Conservation (phyloP, 2,113 vertebrate species). For the Lepidiolamprologus cunningtoni region DNA sequence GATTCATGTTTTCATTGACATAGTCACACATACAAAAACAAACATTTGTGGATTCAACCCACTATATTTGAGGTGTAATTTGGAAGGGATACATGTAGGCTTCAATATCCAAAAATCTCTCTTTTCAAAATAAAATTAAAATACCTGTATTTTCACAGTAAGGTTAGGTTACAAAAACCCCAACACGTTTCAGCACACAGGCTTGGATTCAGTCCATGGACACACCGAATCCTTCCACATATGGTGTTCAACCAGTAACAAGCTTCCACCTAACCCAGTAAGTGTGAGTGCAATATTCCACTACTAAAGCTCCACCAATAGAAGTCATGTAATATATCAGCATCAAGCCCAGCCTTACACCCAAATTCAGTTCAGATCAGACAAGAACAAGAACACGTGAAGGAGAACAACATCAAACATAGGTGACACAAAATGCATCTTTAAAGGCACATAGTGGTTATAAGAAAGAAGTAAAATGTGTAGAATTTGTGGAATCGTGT, state of each 20-base stretch:
- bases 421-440: background rate
- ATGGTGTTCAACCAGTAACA: background rate
- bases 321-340: background rate
- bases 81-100: background rate
- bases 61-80: background rate
- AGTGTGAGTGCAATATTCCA: background rate
- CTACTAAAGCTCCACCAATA: background rate
- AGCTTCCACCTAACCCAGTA: background rate
- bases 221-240: background rate
- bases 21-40: background rate
- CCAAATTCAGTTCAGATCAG: background rate
- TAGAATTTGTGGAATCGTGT: background rate
- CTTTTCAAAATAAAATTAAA: background rate
- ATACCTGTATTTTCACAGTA: background rate
- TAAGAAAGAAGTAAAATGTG: background rate
- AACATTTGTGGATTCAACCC: background rate
- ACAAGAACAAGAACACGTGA: background rate
- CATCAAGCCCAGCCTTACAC: background rate
- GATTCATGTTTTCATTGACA: background rate
- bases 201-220: background rate
- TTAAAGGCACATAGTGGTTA: background rate
- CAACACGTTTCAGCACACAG: background rate
- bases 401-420: background rate
- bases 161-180: background rate
- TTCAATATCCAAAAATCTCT: background rate